Evolutionary conservation across 2,888 invertebrate genomes (phyloP), one percentile per base, ranked within the genome.

Genomic region (Drosophila helvetica): DNA sequence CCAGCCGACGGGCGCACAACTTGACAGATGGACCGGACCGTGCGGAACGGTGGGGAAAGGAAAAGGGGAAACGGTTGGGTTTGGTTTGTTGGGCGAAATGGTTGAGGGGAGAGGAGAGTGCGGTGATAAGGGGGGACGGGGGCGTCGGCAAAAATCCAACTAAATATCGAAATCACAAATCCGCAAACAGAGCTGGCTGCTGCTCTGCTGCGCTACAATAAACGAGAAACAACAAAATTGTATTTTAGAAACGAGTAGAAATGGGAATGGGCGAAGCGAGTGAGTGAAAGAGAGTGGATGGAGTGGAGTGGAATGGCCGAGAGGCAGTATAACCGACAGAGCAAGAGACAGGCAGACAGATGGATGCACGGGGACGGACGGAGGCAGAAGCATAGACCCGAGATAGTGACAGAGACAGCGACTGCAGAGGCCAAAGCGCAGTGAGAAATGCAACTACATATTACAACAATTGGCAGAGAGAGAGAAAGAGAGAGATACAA

Each of bases 131-230:
- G 42, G 53, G 42, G 64, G 15, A 19, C 22, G 27, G 10, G 25
- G 55, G 12, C 18, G 55, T 43, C 19, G 66, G 50, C 73, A 59
- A 56, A 56, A 82, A 74, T 74, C 76, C 82, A 85, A 82, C 85
- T 82, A 82, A 82, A 82, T 82, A 82, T 85, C 82, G 78, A 85
- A 82, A 85, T 82, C 82, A 74, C 80, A 85, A 82, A 82, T 85
- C 80, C 85, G 78, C 82, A 83, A 78, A 38, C 38, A 38, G 38
- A 38, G 38, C 38, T 38, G 38, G 38, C 38, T 38, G 38, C 38
- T 38, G 38, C 38, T 38, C 38, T 38, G 38, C 77, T 38, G 38
- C 66, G 68, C 77, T 70, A 74, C 74, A 63, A 64, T 73, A 73
- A 66, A 69, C 73, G 60, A 81, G 75, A 75, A 74, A 56, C 57